phyloP scores from a whole-genome alignment of 2,888 invertebrate genomes.

The Stratiomys singularior region DNA sequence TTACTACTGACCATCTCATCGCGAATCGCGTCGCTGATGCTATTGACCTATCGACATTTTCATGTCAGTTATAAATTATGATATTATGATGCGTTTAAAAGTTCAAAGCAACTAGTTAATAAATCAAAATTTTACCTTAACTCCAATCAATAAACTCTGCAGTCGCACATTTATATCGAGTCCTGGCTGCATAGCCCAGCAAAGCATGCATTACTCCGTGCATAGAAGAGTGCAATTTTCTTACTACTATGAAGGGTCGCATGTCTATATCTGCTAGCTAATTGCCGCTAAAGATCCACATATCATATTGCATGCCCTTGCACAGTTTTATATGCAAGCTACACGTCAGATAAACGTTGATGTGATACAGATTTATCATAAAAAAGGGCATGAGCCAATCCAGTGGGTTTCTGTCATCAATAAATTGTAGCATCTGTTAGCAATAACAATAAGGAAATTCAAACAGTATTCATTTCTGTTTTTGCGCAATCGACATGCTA shows the following conservation, averaged over 20 bases:
- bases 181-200: not conserved
- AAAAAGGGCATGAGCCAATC: too few species aligned
- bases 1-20: too few species aligned
- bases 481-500: too few species aligned
- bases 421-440: too few species aligned
- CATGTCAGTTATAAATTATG: conserved; percentile 17
- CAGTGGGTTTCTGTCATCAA: too few species aligned
- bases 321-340: not conserved
- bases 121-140: conserved; percentile 17
- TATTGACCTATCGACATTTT: conserved; percentile 37
- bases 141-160: not conserved
- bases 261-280: conserved; percentile 6
- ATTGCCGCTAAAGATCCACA: conserved; percentile 27
- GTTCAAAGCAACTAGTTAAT: conserved; percentile 32
- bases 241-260: not conserved
- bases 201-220: not conserved
- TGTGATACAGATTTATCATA: too few species aligned
- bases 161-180: not conserved
- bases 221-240: not conserved
- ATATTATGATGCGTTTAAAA: conserved; percentile 29
- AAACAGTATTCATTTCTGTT: too few species aligned
- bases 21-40: not conserved
- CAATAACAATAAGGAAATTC: too few species aligned
- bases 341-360: not conserved
- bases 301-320: not conserved